A percentile compares a stretch with the other conserved stretches of the same genome.
Conservation (phyloP, 2,888 invertebrate genomes). For the Cephus nigrinus region DNA sequence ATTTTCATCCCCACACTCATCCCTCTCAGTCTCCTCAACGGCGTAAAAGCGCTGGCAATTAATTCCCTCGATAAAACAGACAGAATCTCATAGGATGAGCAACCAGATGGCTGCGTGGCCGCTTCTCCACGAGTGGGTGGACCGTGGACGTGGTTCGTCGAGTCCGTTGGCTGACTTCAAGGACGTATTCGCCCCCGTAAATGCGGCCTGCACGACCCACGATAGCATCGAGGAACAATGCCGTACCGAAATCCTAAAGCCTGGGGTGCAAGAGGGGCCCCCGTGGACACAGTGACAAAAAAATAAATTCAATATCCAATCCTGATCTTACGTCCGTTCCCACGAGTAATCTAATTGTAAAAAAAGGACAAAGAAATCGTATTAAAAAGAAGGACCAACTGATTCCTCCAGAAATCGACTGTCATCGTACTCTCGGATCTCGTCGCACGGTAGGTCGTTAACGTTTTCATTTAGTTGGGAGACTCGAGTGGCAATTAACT, state of each 20-base stretch:
- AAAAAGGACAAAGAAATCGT: background rate
- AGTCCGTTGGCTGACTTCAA: constrained; percentile 29
- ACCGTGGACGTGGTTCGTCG: constrained; percentile 23
- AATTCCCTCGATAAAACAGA: background rate
- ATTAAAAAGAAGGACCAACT: background rate
- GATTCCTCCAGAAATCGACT: background rate
- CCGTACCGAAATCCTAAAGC: background rate
- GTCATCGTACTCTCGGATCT: background rate
- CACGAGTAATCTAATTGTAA: background rate
- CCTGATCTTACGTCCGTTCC: background rate
- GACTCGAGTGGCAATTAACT: background rate
- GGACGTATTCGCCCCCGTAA: constrained; percentile 20
- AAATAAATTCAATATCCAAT: background rate
- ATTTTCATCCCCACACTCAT: background rate
- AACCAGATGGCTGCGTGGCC: constrained; percentile 24
- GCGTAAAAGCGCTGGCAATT: background rate
- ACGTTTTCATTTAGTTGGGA: background rate
- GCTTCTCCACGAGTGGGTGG: constrained; percentile 26
- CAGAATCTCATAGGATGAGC: background rate
- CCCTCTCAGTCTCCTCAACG: background rate
- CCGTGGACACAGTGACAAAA: background rate
- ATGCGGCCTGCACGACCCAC: constrained; percentile 5
- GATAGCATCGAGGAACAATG: constrained; percentile 2
- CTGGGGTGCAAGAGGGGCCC: background rate
- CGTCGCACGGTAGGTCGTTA: background rate